Percentiles rank a stretch among this genome's conserved stretches.
Evolutionary conservation across 1,140 invertebrate species (phyloP).

Genomic region (Physella acuta): DNA sequence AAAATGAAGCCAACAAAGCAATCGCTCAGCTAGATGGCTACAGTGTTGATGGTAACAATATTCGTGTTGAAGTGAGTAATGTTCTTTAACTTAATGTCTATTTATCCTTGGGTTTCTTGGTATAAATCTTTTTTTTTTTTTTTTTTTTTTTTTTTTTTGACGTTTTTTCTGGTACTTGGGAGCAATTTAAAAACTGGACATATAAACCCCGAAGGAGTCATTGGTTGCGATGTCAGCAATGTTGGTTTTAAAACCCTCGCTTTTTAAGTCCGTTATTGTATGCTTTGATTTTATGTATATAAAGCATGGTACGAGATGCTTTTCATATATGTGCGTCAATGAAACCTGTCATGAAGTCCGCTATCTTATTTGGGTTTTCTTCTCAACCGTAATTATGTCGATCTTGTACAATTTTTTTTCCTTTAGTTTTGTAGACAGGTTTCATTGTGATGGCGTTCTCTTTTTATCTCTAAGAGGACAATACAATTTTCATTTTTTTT

Average conservation of each 20-base stretch:
- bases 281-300: conserved; percentile 7
- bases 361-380: no score
- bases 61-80: conserved; percentile 85
- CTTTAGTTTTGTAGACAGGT: conserved; percentile 18
- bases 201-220: no score
- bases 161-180: no score
- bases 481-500: conserved; percentile 24
- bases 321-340: conserved; percentile 12
- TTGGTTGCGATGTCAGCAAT: no score
- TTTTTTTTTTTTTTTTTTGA: no score
- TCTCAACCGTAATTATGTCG: no score
- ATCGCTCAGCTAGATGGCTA: conserved; percentile 89
- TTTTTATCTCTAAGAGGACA: conserved; percentile 11
- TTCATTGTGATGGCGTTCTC: conserved; percentile 18
- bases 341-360: conserved; percentile 25
- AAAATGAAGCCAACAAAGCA: conserved; percentile 83
- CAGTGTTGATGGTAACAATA: conserved; percentile 81
- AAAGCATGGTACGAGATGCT: conserved; percentile 20
- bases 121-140: no score
- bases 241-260: no score
- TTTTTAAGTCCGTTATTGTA: background rate
- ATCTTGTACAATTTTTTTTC: no score
- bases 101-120: no score
- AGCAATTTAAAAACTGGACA: no score
- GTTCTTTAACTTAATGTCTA: no score